phyloP scores from a whole-genome alignment of 2,797 vertebrate species.

The Luscinia luscinia region DNA sequence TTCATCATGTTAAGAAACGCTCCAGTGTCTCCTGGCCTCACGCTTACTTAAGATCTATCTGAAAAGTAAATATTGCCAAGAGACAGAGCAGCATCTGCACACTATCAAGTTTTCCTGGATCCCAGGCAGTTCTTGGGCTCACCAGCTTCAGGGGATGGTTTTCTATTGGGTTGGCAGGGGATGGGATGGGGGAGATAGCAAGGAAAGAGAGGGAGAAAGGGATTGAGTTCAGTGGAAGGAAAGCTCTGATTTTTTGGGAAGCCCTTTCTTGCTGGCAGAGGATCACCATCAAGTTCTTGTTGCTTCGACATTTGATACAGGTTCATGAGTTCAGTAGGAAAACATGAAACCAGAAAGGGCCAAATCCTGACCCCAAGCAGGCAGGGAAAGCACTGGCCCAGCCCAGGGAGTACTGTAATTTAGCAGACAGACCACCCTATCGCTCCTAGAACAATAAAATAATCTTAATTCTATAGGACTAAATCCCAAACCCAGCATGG shows the following conservation, averaged over 20 bases:
- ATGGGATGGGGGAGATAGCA: neutral
- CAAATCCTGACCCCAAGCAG: constrained; percentile 49
- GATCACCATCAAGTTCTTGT: constrained; percentile 27
- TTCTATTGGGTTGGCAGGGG: neutral
- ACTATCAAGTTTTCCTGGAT: constrained; percentile 49
- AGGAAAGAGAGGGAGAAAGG: neutral
- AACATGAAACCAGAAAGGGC: constrained; percentile 61
- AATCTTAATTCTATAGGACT: constrained; percentile 37
- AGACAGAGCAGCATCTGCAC: constrained; percentile 49
- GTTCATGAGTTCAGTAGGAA: constrained; percentile 68
- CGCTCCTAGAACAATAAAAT: constrained; percentile 51
- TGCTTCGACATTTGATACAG: constrained; percentile 52
- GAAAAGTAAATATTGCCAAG: constrained; percentile 18
- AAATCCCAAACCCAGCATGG: neutral
- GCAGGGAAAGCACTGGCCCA: constrained; percentile 5
- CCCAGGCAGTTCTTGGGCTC: neutral
- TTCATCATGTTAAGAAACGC: neutral
- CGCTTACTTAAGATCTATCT: neutral
- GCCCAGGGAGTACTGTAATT: constrained; percentile 38
- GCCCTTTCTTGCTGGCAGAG: constrained; percentile 18
- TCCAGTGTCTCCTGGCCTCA: neutral
- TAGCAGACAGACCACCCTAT: constrained; percentile 59
- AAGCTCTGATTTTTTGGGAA: constrained; percentile 38
- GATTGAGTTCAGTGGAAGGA: neutral
- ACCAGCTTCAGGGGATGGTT: neutral